Evolutionary conservation across 2,888 invertebrate genomes (phyloP).

Genomic region (Tenthredo distinguenda): DNA sequence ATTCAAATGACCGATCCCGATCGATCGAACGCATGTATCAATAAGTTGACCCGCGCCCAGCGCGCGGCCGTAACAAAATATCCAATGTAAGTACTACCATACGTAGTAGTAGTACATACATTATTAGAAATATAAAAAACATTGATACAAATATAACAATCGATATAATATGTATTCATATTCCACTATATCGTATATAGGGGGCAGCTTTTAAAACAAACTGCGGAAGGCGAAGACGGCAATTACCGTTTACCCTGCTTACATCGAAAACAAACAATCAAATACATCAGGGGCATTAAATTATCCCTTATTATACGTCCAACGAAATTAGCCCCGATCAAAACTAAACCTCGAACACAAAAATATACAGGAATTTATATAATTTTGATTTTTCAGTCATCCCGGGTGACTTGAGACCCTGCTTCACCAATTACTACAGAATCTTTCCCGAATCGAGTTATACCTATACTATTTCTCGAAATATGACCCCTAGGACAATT

Average conservation of each 20-base stretch:
- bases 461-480: background rate
- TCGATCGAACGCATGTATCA: background rate
- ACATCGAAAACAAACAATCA: background rate
- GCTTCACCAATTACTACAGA: background rate
- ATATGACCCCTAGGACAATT: slow-evolving; percentile 2
- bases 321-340: background rate
- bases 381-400: slow-evolving; percentile 18
- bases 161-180: slow-evolving; percentile 38
- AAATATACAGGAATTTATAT: background rate
- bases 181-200: slow-evolving; percentile 3
- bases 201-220: slow-evolving; percentile 9
- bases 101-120: background rate
- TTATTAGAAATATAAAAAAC: slow-evolving; percentile 47
- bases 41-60: slow-evolving; percentile 44
- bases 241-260: slow-evolving; percentile 40
- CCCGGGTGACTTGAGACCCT: background rate
- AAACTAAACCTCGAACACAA: background rate
- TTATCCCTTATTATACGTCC: background rate
- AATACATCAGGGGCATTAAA: background rate
- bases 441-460: background rate
- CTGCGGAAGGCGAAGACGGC: slow-evolving; percentile 2
- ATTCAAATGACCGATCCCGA: slow-evolving; percentile 4
- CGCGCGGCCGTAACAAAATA: slow-evolving; percentile 39
- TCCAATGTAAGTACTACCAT: background rate
- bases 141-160: slow-evolving; percentile 50